A percentile compares a stretch with the other conserved stretches of the same genome.
These are phyloP conservation scores for Phaetusa simplex DNA, from an alignment of 2,113 vertebrate genomes.

Conservation along the genomic window DNA sequence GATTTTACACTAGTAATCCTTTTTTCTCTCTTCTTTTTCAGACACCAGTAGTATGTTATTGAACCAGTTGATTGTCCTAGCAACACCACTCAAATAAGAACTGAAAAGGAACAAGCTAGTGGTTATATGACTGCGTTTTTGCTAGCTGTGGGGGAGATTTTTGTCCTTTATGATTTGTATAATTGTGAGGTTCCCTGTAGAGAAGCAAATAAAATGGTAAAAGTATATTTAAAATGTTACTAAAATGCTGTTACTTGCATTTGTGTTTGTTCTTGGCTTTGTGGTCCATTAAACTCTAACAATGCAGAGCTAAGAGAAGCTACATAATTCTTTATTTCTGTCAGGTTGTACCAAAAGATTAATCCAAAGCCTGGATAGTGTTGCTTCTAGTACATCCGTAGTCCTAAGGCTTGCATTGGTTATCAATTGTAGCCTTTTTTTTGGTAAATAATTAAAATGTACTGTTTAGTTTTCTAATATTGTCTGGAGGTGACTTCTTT, in stretches of 20 bases:
- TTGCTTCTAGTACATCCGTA: background rate
- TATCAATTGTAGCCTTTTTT: background rate
- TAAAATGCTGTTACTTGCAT: background rate
- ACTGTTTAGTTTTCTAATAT: background rate
- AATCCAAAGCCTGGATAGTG: background rate
- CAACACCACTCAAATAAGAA: background rate
- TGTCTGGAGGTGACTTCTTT: background rate
- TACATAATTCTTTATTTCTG: background rate
- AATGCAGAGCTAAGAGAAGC: background rate
- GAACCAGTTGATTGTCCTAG: background rate
- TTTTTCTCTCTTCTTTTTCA: background rate
- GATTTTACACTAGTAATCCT: background rate
- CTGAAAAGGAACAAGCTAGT: background rate
- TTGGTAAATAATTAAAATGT: background rate
- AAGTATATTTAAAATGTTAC: background rate
- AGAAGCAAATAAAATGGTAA: background rate
- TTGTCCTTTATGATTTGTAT: background rate
- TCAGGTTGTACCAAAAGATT: background rate
- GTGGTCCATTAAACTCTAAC: background rate
- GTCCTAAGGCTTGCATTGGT: background rate
- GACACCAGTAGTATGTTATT: background rate
- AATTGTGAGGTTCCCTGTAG: background rate
- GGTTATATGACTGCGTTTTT: background rate
- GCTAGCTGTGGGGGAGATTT: background rate
- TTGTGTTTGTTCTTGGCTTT: background rate